These are phyloP conservation scores for Acanthoscelides obtectus DNA, from an alignment of 2,888 invertebrate species.

Conservation along the genomic window DNA sequence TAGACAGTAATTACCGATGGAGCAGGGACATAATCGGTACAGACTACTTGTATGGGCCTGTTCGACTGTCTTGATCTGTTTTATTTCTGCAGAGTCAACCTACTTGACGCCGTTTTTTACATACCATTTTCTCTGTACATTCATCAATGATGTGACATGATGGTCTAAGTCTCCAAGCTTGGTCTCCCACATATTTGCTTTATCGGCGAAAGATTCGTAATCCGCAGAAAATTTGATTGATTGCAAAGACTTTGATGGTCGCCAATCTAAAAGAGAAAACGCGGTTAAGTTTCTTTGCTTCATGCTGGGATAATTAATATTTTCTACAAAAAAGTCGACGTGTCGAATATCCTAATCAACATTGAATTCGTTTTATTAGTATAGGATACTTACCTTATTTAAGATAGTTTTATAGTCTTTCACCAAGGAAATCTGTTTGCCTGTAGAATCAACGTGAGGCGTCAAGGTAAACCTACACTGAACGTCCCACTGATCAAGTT, in stretches of 20 bases:
- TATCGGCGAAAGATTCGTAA: conserved; percentile 76
- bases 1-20: too few species aligned
- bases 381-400: conserved; percentile 69
- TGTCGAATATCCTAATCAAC: too few species aligned
- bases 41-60: too few species aligned
- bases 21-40: too few species aligned
- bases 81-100: not conserved
- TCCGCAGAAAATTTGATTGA: conserved; percentile 80
- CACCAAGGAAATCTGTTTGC: conserved; percentile 66
- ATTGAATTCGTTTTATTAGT: too few species aligned
- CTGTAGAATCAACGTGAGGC: conserved; percentile 68
- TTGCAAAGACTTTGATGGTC: conserved; percentile 79
- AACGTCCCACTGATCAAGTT: conserved; percentile 93
- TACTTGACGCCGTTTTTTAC: not conserved
- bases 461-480: conserved; percentile 72
- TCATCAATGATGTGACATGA: conserved; percentile 69
- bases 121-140: conserved; percentile 75
- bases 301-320: too few species aligned
- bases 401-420: conserved; percentile 90
- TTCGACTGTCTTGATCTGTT: too few species aligned
- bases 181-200: conserved; percentile 76
- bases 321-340: too few species aligned
- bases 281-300: too few species aligned
- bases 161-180: conserved; percentile 73
- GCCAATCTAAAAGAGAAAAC: conserved; percentile 67